Conservation (phyloP, 2,888 invertebrate species). For the Heterodera filipjevi region DNA sequence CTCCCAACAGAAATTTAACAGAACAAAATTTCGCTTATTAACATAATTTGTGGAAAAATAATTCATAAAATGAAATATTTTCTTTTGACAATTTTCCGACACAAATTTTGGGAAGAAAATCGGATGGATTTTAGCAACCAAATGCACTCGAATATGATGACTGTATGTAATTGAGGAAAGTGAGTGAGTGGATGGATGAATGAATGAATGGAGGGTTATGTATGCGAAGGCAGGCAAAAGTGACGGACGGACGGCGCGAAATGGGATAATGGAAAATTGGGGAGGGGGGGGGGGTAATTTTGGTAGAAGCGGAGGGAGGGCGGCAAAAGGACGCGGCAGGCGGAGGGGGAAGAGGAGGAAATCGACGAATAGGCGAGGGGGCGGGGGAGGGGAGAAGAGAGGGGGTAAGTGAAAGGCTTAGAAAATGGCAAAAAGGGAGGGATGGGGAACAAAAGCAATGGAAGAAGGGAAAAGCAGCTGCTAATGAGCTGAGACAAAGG, state of each 20-base stretch:
- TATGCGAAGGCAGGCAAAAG: not conserved
- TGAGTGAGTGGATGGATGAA: too few species aligned
- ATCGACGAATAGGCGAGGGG: not conserved
- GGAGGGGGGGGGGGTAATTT: not conserved
- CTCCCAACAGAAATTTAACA: too few species aligned
- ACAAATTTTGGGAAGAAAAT: not conserved
- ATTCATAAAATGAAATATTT: too few species aligned
- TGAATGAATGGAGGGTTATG: not conserved
- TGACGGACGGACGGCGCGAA: not conserved
- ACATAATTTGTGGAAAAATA: too few species aligned
- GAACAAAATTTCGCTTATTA: too few species aligned
- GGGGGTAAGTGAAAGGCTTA: not conserved
- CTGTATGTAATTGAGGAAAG: not conserved
- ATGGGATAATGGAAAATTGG: not conserved
- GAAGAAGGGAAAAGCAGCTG: not conserved
- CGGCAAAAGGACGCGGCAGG: not conserved
- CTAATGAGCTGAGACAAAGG: not conserved
- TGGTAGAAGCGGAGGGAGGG: not conserved
- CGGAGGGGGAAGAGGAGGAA: not conserved
- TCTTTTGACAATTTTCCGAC: not conserved
- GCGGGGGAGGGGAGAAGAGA: not conserved
- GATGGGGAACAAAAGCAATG: not conserved
- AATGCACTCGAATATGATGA: not conserved
- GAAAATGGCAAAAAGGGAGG: not conserved
- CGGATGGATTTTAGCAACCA: not conserved